Evolutionary conservation across 2,797 vertebrate genomes (phyloP).

Genomic region (Scarus forsteni): DNA sequence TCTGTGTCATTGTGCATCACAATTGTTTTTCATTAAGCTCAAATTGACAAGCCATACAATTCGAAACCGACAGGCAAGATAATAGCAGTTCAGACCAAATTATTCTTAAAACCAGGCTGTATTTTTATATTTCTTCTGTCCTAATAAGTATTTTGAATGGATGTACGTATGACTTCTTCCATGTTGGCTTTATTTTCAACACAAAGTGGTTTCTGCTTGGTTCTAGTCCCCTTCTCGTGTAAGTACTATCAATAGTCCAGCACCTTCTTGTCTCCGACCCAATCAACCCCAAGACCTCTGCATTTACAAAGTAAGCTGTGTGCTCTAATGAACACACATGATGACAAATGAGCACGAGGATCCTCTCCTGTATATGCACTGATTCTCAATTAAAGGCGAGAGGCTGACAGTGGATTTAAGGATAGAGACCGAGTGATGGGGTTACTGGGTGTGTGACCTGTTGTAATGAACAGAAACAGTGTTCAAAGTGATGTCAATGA

Average conservation of each 20-base stretch:
- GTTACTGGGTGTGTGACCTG: constrained; percentile 24
- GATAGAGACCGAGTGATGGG: neutral
- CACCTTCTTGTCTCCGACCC: neutral
- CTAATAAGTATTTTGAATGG: too few relatives aligned
- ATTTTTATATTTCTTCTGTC: too few relatives aligned
- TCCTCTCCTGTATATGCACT: constrained; percentile 6
- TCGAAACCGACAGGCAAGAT: too few relatives aligned
- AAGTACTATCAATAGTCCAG: neutral
- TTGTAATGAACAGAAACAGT: constrained; percentile 26
- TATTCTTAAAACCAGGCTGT: too few relatives aligned
- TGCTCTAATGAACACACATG: constrained; percentile 13
- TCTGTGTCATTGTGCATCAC: too few relatives aligned
- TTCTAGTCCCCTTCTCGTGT: neutral
- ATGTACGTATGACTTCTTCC: too few relatives aligned
- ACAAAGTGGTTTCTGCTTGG: neutral
- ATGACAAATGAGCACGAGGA: neutral
- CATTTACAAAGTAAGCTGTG: constrained; percentile 21
- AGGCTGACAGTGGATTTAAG: constrained; percentile 22
- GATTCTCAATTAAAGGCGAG: constrained; percentile 19
- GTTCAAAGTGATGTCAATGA: constrained; percentile 29
- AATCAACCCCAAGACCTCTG: constrained; percentile 14
- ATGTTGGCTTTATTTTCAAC: too few relatives aligned
- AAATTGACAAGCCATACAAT: too few relatives aligned
- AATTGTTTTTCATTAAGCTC: too few relatives aligned
- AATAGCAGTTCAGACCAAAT: too few relatives aligned